These are phyloP conservation scores for Eupelmus urozonus DNA, from an alignment of 2,888 invertebrate genomes.

Conservation along the genomic window DNA sequence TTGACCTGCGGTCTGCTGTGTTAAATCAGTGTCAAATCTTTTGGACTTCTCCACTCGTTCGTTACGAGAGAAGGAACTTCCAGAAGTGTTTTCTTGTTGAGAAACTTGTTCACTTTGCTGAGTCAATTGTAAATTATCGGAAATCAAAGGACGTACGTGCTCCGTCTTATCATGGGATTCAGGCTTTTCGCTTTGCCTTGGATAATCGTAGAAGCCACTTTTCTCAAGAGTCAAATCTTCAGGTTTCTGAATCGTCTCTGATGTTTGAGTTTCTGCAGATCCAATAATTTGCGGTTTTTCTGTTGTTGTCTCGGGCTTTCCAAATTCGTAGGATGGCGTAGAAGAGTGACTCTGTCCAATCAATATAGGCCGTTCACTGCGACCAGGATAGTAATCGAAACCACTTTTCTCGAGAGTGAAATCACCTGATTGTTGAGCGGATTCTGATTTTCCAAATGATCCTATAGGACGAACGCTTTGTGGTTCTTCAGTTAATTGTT, in stretches of 20 bases:
- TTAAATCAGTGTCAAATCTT: conserved; percentile 6
- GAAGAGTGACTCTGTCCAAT: no score
- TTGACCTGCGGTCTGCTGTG: conserved; percentile 53
- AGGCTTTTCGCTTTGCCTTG: not conserved
- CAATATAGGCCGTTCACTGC: not conserved
- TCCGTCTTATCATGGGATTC: not conserved
- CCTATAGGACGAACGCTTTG: not conserved
- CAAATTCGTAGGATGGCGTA: no score
- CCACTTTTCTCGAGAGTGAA: conserved; percentile 50
- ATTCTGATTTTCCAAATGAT: conserved; percentile 47
- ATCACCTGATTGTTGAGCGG: conserved; percentile 55
- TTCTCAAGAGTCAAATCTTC: conserved; percentile 58
- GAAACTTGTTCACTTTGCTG: conserved; percentile 20
- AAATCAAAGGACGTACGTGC: not conserved
- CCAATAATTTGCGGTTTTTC: no score
- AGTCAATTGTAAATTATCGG: not conserved
- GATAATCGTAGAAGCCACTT: conserved; percentile 42
- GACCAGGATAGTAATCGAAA: conserved; percentile 33
- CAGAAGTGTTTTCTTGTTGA: conserved; percentile 12
- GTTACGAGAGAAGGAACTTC: conserved; percentile 8
- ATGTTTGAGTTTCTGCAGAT: no score
- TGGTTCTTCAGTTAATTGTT: not conserved
- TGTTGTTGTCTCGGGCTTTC: no score
- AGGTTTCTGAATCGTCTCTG: conserved; percentile 18
- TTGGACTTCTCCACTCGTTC: not conserved